Evolutionary conservation across 2,888 invertebrate species (phyloP), one percentile per base, ranked within the genome.

Genomic region (Steinernema hermaphroditum): DNA sequence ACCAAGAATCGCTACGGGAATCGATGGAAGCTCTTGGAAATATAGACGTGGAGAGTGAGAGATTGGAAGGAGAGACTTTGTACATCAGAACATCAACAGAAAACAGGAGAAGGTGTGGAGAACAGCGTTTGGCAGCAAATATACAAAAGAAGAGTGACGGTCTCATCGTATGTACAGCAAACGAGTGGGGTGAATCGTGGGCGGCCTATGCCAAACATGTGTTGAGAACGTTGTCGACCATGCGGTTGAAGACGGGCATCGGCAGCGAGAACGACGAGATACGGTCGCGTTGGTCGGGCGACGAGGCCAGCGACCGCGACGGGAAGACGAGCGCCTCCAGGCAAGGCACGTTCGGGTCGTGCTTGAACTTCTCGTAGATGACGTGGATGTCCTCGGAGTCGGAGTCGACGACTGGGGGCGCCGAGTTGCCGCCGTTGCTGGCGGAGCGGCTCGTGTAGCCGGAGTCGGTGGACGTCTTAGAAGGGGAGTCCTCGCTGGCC

Each of bases 361-460:
- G n/a, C 54, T 54, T 54, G 54, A 54, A 54, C 19, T 54, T 54
- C 54, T 54, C 54, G 54, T 54, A 54, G 54, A 54, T 54, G n/a
- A 54, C 54, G 14, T 54, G 54, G 54, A 54, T 54, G 22, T 54
- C 54, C 12, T 54, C 27, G 2, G 54, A 54, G 27, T 54, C 54
- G 27, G n/a, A 54, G 2, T 54, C 54, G 24, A 24, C 6, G 27
- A 16, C 6, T 6, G 54, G 24, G 22, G 54, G 54, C 2, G 54
- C 54, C 2, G 54, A 9, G 54, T 54, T 54, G 22, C 54, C 27
- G 6, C 54, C 54, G 54, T 54, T 54, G 54, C 54, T 54, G 22
- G 54, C 54, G 24, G 54, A 54, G 54, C 54, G 54, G 24, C n/a
- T 19, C n/a, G 54, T 54, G 54, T 54, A 54, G 54, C 54, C 54